Evolutionary conservation across 2,113 vertebrate species (phyloP).

Genomic region (Calyptommatus sinebrachiatus): DNA sequence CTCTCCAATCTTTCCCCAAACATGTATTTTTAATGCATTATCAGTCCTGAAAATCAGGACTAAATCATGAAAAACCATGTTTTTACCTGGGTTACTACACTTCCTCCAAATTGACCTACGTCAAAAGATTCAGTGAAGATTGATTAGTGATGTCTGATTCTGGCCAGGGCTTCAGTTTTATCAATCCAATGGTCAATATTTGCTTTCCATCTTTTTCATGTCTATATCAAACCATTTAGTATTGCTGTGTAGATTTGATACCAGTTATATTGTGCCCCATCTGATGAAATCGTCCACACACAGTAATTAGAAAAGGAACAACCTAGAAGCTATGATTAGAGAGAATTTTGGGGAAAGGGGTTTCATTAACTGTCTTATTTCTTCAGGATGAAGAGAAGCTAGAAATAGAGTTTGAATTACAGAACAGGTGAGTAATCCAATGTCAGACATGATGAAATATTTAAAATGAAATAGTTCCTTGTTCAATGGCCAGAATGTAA

Average conservation of each 20-base stretch:
- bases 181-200: not conserved
- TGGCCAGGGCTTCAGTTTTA: too few relatives aligned
- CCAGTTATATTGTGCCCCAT: not conserved
- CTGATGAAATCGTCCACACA: not conserved
- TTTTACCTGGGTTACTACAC: too few relatives aligned
- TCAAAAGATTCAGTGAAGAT: too few relatives aligned
- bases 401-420: constrained; percentile 64
- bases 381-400: constrained; percentile 59
- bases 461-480: not conserved
- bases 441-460: constrained; percentile 7
- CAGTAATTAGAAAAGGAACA: not conserved
- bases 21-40: too few relatives aligned
- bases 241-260: not conserved
- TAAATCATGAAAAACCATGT: too few relatives aligned
- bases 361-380: constrained; percentile 27
- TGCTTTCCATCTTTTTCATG: not conserved
- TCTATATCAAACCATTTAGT: not conserved
- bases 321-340: not conserved
- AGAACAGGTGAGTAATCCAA: constrained; percentile 65
- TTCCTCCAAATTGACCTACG: too few relatives aligned
- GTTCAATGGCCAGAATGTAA: not conserved
- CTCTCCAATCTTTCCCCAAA: too few relatives aligned
- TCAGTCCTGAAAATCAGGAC: too few relatives aligned
- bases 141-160: too few relatives aligned
- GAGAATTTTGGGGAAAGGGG: not conserved